Conservation (phyloP, 2,888 invertebrate genomes). For the Philhelius pedissequus region DNA sequence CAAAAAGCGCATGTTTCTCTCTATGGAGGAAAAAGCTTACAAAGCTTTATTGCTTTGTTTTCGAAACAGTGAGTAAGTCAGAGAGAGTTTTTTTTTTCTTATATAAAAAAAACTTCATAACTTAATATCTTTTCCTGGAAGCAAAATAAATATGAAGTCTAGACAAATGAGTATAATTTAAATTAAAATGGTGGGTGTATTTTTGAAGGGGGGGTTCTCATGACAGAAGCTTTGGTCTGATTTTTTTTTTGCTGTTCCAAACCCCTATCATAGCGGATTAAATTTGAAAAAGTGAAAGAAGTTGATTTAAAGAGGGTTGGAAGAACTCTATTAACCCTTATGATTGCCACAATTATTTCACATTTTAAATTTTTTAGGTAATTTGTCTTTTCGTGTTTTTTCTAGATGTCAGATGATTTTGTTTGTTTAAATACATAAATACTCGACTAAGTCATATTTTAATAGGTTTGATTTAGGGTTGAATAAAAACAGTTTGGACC, state of each 20-base stretch:
- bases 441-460: too few relatives aligned
- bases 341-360: not conserved
- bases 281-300: not conserved
- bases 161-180: slow-evolving; percentile 53
- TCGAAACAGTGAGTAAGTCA: not conserved
- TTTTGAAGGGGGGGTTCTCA: not conserved
- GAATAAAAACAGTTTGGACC: too few relatives aligned
- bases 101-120: not conserved
- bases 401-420: not conserved
- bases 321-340: not conserved
- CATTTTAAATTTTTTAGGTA: not conserved
- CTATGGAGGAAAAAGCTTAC: not conserved
- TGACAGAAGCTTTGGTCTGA: not conserved
- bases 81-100: not conserved
- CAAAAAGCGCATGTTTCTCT: slow-evolving; percentile 32
- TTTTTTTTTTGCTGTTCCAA: not conserved
- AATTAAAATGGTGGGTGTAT: not conserved
- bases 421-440: too few relatives aligned
- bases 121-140: not conserved
- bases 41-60: not conserved
- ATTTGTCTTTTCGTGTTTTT: not conserved
- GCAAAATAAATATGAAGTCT: slow-evolving; percentile 40
- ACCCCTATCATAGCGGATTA: not conserved
- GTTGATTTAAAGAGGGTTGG: not conserved
- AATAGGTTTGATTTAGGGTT: too few relatives aligned